Conservation (phyloP, 35 echinoderm and acorn worm species). For the Lytechinus variegatus region DNA sequence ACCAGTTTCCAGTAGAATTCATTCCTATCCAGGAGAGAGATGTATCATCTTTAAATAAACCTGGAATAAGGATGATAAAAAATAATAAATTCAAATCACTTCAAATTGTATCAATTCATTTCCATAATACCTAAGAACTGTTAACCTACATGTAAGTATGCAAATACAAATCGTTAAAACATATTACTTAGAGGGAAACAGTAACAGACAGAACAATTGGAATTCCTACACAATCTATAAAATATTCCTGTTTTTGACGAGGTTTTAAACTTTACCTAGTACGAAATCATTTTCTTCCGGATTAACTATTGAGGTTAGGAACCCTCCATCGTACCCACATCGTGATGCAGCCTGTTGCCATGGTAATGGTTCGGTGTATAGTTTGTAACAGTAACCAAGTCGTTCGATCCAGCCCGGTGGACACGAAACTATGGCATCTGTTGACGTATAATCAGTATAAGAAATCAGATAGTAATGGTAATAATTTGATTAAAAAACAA, state of each 20-base stretch:
- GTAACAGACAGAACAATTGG: no score
- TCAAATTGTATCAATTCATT: no score
- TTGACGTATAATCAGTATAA: neutral
- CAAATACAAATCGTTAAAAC: no score
- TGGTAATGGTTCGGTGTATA: neutral
- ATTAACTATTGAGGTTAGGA: neutral
- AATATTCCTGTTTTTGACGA: no score
- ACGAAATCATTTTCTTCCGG: neutral
- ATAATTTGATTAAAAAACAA: neutral
- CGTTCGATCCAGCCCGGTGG: neutral
- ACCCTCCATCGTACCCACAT: neutral
- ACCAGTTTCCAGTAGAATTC: neutral
- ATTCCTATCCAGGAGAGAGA: neutral
- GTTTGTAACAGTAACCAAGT: neutral
- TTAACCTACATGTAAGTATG: no score
- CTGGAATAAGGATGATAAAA: neutral
- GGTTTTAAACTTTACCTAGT: neutral
- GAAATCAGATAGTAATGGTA: no score
- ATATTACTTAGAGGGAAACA: no score
- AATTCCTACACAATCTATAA: no score
- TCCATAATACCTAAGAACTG: no score
- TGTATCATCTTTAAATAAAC: neutral
- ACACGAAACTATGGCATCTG: neutral
- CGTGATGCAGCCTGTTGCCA: neutral
- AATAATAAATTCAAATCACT: no score